A percentile compares a stretch with the other conserved stretches of the same genome.
Conservation (phyloP, 2,888 invertebrate genomes). For the Hemaris fuciformis region DNA sequence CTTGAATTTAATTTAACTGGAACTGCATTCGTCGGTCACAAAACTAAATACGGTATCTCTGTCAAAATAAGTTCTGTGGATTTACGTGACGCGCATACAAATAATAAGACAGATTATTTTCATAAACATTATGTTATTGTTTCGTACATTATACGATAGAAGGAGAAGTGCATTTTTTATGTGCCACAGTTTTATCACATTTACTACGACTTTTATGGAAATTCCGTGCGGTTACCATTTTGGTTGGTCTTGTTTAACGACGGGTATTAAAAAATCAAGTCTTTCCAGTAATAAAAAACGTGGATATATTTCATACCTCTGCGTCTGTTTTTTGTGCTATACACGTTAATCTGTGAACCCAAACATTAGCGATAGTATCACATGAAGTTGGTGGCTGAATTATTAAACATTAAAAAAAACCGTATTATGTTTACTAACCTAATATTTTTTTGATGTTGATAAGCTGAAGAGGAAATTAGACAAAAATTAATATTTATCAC, state of each 20-base stretch:
- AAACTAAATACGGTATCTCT: not conserved
- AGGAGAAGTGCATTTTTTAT: not conserved
- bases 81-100: not conserved
- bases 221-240: constrained; percentile 1
- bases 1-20: not conserved
- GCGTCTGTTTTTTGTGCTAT: not conserved
- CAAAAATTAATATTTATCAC: too few species aligned
- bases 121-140: not conserved
- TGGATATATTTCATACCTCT: not conserved
- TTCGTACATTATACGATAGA: not conserved
- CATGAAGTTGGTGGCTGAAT: too few species aligned
- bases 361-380: not conserved
- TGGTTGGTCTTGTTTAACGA: not conserved
- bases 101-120: not conserved
- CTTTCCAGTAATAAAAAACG: not conserved
- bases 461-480: too few species aligned
- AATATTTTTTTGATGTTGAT: too few species aligned
- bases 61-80: not conserved
- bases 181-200: not conserved
- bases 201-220: not conserved
- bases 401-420: too few species aligned
- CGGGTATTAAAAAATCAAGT: not conserved
- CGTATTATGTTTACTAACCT: too few species aligned
- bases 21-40: not conserved
- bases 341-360: not conserved